Evolutionary conservation across 2,888 invertebrate genomes (phyloP).

Genomic region (Perithous albicinctus): DNA sequence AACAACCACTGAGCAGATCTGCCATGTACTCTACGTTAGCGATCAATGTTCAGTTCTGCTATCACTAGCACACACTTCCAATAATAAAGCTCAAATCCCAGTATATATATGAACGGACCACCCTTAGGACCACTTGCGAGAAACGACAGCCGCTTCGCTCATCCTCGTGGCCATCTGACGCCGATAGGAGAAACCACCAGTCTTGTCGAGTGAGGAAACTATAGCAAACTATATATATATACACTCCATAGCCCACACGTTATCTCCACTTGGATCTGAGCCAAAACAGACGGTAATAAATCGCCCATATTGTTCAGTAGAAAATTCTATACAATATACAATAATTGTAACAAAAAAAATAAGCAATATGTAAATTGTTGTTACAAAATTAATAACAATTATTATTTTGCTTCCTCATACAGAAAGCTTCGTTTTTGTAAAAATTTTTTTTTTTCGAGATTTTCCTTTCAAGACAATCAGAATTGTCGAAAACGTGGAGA

Average conservation of each 20-base stretch:
- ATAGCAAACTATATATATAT: no score
- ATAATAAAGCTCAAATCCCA: fast-evolving
- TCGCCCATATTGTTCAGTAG: not conserved
- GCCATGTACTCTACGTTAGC: constrained; percentile 86
- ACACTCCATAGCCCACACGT: not conserved
- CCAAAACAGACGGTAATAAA: not conserved
- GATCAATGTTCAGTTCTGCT: constrained; percentile 88
- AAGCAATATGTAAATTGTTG: not conserved
- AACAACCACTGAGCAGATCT: constrained; percentile 89
- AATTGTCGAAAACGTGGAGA: no score
- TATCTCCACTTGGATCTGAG: not conserved
- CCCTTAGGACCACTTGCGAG: constrained; percentile 65
- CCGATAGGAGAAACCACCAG: not conserved
- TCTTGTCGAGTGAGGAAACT: no score
- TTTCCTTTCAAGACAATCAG: no score
- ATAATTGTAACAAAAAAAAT: not conserved
- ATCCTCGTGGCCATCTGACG: constrained; percentile 54
- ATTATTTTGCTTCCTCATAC: no score
- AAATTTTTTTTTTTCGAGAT: no score
- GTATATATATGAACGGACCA: constrained; percentile 70
- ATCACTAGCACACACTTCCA: constrained; percentile 88
- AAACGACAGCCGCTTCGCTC: constrained; percentile 42
- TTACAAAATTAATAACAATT: not conserved
- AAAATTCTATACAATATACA: not conserved
- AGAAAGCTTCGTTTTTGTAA: no score